Base-by-base conservation (phyloP, 2,113 vertebrate species). In the Henicopernis longicauda region DNA sequence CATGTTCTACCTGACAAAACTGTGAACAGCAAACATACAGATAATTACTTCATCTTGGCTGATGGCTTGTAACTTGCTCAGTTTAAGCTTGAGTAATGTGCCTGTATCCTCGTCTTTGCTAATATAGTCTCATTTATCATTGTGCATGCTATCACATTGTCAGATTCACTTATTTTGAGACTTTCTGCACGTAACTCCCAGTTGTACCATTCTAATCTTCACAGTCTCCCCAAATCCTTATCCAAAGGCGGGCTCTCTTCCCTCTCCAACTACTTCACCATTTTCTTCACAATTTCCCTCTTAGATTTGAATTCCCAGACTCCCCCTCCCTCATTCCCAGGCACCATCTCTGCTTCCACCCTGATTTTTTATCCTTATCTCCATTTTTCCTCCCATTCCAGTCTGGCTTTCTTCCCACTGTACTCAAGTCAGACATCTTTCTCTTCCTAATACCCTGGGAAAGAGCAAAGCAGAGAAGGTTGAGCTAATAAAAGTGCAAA, bases 291-390 rank as follows among this genome's bases (percentile, higher is more conserved):
- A 13, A 40, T 93, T 89, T 95, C 17, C 55, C 29, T 78, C 83
- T n/a, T 21, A 91, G 69, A 81, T 77, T 79, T 73, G 38, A 91
- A 78, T 71, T 96, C 77, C 38, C 83, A 81, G 59, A 32, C 93
- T 89, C n/a, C 12, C 23, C 12, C 42, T 66, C 66, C 72, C 50
- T 78, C 69, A 84, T 89, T 95, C 93, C 63, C 59, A 83, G 83
- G 32, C 80, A 83, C 42, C 32, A 74, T 81, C 69, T 86, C 80
- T 86, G 36, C 45, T 93, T 86, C 50, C 63, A 89, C 73, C 18
- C 42, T 50, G 38, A 77, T 89, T 90, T 17, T 38, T 96, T 95
- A 92, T 83, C 82, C 47, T 92, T 95, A 92, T 88, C 70, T 79
- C 31, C 3, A 11, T 91, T 95, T 88, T 44, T 79, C 57, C 76